Conservation (phyloP, 2,888 invertebrate genomes). For the Melitaea athalia region DNA sequence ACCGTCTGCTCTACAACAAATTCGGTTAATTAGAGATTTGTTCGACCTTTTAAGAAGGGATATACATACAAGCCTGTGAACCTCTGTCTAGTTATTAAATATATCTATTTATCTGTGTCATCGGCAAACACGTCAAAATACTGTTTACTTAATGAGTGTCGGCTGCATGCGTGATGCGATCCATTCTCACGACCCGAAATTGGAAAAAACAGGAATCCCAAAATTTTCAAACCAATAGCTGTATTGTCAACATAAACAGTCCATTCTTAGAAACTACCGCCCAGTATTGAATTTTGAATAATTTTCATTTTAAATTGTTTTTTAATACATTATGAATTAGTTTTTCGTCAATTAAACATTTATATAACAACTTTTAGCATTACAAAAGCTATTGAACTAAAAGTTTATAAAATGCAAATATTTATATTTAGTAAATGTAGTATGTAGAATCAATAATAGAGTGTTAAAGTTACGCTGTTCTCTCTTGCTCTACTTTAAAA, state of each 20-base stretch:
- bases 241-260: conserved; percentile 76
- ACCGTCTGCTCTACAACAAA: not conserved
- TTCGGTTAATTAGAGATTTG: not conserved
- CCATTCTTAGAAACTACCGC: conserved; percentile 55
- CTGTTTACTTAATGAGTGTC: conserved; percentile 74
- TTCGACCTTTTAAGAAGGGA: not conserved
- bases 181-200: conserved; percentile 75
- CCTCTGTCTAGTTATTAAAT: conserved; percentile 37
- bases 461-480: too few relatives aligned
- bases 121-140: conserved; percentile 62
- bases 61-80: conserved; percentile 30
- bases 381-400: too few relatives aligned
- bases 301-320: not conserved
- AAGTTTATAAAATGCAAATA: too few relatives aligned
- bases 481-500: too few relatives aligned
- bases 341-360: too few relatives aligned
- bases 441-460: too few relatives aligned
- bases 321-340: too few relatives aligned
- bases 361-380: too few relatives aligned
- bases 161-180: conserved; percentile 58
- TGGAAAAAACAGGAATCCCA: conserved; percentile 65
- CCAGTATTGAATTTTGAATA: conserved; percentile 51
- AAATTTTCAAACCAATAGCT: conserved; percentile 73
- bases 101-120: conserved; percentile 44
- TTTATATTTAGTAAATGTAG: too few relatives aligned